Evolutionary conservation across 2,113 vertebrate species (phyloP), one percentile per base, ranked within the genome.

Genomic region (Megaleporinus macrocephalus): DNA sequence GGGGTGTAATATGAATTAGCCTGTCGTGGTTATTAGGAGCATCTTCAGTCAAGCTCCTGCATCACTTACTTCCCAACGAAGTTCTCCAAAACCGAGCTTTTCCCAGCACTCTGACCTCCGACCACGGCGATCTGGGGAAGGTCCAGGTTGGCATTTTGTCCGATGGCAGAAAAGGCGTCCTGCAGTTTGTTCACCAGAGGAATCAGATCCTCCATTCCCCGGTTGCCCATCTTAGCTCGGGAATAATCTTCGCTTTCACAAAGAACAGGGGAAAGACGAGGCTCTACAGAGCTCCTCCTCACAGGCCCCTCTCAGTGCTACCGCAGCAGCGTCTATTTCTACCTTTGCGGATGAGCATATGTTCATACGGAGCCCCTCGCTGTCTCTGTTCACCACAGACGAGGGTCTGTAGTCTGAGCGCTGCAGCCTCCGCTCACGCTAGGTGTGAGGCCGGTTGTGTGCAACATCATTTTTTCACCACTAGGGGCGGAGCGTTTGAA

Each of bases 11-110:
- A 11, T 44, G 41, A 20, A 76, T 53, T 22, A 66, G 41, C 61
- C 61, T 15, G 9, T 26, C 14, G 27, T 62, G 16, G 26, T 44
- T 10, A 44, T 44, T 4, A 65, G 62, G 27, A 30, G 62, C 27
- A 18, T 16, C 62, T 18, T 33, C 16, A 36, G 22, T 14, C 16
- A 57, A 1, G 16, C 11, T 51, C 63, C 33, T 30, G 7, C 14
- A 76, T 12, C 16, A 57, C 94, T 93, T 90, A 98, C 97, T 94
- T 97, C 73, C 97, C 97, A 30, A 98, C 97, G 90, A 98, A 98
- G 95, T 98, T 98, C 93, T 99, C 97, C 87, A 99, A 89, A 69
- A 99, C 97, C 0, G 97, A 98, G 96, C 97, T 98, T 92, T 98
- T 98, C 51, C 97, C 97, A 5, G 97, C 96, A 90, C 96, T 98